Evolutionary conservation across 2,888 invertebrate genomes (phyloP).

Genomic region (Camponotus fellah): DNA sequence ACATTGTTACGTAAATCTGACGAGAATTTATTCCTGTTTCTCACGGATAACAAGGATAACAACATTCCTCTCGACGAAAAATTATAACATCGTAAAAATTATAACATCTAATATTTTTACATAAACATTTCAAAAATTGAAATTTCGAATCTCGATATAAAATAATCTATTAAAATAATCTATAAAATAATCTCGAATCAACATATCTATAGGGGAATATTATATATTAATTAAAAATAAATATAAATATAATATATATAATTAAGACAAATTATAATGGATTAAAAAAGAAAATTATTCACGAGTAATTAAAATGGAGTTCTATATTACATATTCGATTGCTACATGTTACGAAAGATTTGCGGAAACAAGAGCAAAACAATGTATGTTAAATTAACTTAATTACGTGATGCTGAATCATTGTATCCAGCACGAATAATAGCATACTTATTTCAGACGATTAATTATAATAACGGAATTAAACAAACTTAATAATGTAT

Average conservation of each 20-base stretch:
- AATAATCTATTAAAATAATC: neutral
- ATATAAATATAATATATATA: neutral
- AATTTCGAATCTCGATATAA: slow-evolving; percentile 2
- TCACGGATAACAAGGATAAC: slow-evolving; percentile 17
- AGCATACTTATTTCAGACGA: slow-evolving; percentile 24
- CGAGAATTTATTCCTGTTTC: slow-evolving; percentile 44
- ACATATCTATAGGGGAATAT: neutral
- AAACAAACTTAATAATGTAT: neutral
- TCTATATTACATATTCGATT: slow-evolving; percentile 25
- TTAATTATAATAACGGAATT: slow-evolving; percentile 51
- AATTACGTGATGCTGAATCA: slow-evolving; percentile 61
- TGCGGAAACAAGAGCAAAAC: slow-evolving; percentile 27
- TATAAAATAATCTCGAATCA: neutral
- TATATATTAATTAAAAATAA: neutral
- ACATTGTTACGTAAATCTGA: slow-evolving; percentile 66
- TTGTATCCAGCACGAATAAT: slow-evolving; percentile 45
- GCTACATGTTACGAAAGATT: slow-evolving; percentile 34
- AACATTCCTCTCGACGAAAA: slow-evolving; percentile 54
- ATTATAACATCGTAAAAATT: neutral
- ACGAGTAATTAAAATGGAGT: slow-evolving; percentile 33
- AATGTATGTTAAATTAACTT: slow-evolving; percentile 59
- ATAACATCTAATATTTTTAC: neutral
- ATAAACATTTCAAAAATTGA: neutral
- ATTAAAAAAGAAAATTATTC: slow-evolving; percentile 12
- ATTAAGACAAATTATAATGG: neutral